These are phyloP conservation scores for Euphysa ruthae DNA, from an alignment of 30 jellyfish, hydroid and myxozoan species.

Conservation along the genomic window DNA sequence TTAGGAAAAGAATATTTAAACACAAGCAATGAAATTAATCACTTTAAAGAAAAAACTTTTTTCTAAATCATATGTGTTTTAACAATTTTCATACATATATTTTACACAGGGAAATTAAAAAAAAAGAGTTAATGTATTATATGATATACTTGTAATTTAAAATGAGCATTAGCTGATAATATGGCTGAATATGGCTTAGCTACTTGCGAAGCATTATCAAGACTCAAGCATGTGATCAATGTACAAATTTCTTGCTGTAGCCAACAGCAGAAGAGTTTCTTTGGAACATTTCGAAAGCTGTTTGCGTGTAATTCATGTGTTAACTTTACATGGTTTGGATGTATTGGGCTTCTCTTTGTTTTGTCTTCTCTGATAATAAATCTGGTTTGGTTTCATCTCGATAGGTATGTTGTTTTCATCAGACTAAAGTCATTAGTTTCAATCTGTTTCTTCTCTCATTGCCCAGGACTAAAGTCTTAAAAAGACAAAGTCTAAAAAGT, in stretches of 20 bases:
- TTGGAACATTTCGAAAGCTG: background rate
- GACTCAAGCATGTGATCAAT: background rate
- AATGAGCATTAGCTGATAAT: too few relatives aligned
- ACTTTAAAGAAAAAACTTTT: too few relatives aligned
- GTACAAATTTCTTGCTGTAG: background rate
- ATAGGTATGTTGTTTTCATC: background rate
- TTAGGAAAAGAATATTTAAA: too few relatives aligned
- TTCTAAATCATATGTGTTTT: background rate
- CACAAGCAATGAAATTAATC: too few relatives aligned
- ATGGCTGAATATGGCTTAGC: constrained; percentile 15
- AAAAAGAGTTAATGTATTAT: background rate
- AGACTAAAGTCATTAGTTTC: background rate
- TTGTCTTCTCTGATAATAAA: background rate
- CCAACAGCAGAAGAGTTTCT: background rate
- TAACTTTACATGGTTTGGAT: constrained; percentile 10
- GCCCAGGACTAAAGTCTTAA: too few relatives aligned
- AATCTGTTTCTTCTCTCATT: too few relatives aligned
- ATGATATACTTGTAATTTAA: too few relatives aligned
- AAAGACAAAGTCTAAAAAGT: too few relatives aligned
- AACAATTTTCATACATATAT: background rate
- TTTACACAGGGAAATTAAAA: background rate
- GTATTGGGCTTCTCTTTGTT: background rate
- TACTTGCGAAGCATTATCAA: constrained; percentile 5
- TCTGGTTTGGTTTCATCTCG: background rate
- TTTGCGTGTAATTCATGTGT: background rate